A percentile compares a stretch with the other conserved stretches of the same genome.
Evolutionary conservation across 2,888 invertebrate genomes (phyloP).

Genomic region (Arge pagana): DNA sequence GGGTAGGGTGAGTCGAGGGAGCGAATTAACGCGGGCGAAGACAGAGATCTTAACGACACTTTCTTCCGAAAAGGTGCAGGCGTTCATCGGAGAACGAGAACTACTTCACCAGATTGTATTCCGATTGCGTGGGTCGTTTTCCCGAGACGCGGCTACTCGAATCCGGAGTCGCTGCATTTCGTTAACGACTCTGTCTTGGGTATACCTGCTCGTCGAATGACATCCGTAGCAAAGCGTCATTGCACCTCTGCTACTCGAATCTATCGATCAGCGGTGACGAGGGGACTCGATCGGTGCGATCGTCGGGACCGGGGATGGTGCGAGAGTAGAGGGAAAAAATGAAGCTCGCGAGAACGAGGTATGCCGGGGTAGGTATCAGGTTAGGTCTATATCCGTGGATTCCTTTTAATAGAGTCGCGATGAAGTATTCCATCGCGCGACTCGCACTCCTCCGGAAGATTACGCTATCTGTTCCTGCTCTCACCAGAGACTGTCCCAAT

Average conservation of each 20-base stretch:
- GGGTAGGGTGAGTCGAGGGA: constrained; percentile 5
- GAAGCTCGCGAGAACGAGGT: too few species aligned
- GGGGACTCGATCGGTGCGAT: neutral
- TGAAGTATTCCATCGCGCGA: too few species aligned
- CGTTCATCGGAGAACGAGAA: constrained; percentile 36
- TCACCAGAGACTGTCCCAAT: constrained; percentile 33
- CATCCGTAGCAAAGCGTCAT: too few species aligned
- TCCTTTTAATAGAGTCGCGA: too few species aligned
- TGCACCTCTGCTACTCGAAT: too few species aligned
- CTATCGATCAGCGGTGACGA: neutral
- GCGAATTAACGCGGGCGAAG: constrained; percentile 29
- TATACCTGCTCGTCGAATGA: too few species aligned
- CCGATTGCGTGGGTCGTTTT: constrained; percentile 28
- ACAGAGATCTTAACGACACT: constrained; percentile 48
- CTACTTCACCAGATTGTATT: constrained; percentile 33
- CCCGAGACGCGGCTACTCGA: constrained; percentile 3
- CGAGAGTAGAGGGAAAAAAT: too few species aligned
- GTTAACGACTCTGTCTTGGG: too few species aligned
- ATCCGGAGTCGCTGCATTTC: too few species aligned
- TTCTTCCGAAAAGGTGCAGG: constrained; percentile 28
- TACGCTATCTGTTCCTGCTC: constrained; percentile 48
- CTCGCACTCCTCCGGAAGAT: constrained; percentile 45
- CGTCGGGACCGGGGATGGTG: neutral
- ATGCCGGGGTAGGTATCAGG: too few species aligned
- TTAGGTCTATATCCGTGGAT: constrained; percentile 3